Evolutionary conservation across 2,113 vertebrate genomes (phyloP), one percentile per base, ranked within the genome.

Genomic region (Australoheros scitulus): DNA sequence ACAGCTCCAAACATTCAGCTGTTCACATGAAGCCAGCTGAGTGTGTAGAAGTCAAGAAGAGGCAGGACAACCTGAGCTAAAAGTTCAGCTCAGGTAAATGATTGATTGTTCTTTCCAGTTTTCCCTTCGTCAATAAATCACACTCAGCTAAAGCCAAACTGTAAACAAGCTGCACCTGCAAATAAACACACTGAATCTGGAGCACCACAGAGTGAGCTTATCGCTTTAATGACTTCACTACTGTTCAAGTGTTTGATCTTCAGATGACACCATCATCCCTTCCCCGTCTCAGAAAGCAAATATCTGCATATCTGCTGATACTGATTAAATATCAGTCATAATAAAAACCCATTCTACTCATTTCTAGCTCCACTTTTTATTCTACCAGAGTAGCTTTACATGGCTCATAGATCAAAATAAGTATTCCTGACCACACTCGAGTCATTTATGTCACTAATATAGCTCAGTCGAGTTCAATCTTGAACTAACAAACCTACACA

Each of bases 11-110:
- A 13, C 15, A 20, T 1, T 70, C 43, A 29, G 3, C 10, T 13
- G 64, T 68, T 68, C 0, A 50, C 22, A 50, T 29, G 41, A 68
- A 29, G 47, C 0, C 26, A 3, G 18, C 50, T 52, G 64, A 47
- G 64, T 3, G 41, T 43, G 24, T n/a, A 29, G 24, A 52, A 70
- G 7, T 11, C 1, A 32, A 52, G 24, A 2, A 70, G 24, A 0
- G 15, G 41, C 64, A 70, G 24, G 15, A 70, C 24, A 50, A 50
- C 26, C 64, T 70, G 64, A 50, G 41, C 10, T 32, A 70, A 70
- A 1, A 32, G 65, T 52, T 52, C 43, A 52, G 6, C 24, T 52
- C 65, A 32, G 43, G 43, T 70, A 29, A 32, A 70, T 70, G 17
- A 70, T 20, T 52, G 43, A 52, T 7, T 32, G 6, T 11, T 43